Base-by-base conservation (phyloP, 35 echinoderm and acorn worm genomes). In the Eucidaris tribuloides region DNA sequence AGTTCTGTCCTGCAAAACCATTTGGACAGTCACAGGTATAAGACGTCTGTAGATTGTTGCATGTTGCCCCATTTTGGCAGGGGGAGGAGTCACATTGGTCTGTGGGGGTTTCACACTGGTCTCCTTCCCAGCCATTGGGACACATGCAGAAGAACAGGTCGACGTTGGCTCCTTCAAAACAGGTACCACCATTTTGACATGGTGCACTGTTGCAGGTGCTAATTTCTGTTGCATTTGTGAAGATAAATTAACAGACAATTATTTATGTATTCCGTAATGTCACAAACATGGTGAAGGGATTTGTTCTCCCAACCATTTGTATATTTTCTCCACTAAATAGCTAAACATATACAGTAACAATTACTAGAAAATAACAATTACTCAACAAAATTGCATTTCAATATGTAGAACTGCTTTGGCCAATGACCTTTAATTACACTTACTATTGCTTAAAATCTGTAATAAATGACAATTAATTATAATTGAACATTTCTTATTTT, bases 31-130 rank as follows among this genome's bases (percentile, higher is more conserved):
- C 50, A 49, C 91, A 94, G 13, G 77, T 62, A 62, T 94, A 94
- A 35, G 66, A 82, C 20, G 72, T 89, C 82, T 89, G 65, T 44
- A 85, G 45, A 30, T 77, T 78, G 42, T 42, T 55, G 52, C 86
- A 94, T 17, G 74, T 84, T 13, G 80, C 91, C 71, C 87, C 81
- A 77, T 94, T 94, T 76, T 70, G 72, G 45, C 91, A 94, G 23
- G 86, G 82, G 20, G 30, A 61, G 13, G 78, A 38, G 28, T 32
- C 77, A 83, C 91, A 94, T 6, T 39, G 59, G 59, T 91, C 72
- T 27, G 79, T 72, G 38, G 66, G 41, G 34, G 70, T 48, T 9
- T 79, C 76, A 49, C 84, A 87, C 22, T 7, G 20, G 1, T 6
- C 48, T n/a, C 91, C 91, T 25, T 79, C 81, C 68, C 81, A 89